Conservation (phyloP, 2,113 vertebrate genomes). For the Procapra przewalskii region DNA sequence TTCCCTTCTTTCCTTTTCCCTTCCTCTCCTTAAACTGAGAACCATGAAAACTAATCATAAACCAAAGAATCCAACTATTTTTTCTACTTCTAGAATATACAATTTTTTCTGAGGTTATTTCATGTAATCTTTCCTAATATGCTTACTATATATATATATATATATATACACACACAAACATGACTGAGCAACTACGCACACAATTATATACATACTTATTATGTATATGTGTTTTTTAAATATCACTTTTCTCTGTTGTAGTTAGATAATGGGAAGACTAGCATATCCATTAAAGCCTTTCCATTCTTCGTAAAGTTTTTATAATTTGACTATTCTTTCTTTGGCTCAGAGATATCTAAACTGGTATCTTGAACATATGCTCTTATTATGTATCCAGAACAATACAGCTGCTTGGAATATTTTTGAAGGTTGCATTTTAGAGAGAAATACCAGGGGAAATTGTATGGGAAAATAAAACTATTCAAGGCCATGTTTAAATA, state of each 20-base stretch:
- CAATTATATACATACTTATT: not conserved
- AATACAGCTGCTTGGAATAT: not conserved
- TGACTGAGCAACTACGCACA: not conserved
- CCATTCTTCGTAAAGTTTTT: not conserved
- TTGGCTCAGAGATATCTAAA: not conserved
- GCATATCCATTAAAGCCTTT: not conserved
- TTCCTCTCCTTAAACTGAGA: not conserved
- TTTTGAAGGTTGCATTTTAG: not conserved
- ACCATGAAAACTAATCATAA: not conserved
- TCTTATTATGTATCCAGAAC: not conserved
- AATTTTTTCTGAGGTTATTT: not conserved
- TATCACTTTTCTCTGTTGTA: not conserved
- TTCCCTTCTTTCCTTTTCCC: not conserved
- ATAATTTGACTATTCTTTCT: not conserved
- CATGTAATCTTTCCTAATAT: not conserved
- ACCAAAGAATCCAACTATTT: not conserved
- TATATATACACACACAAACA: not conserved
- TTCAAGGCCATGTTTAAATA: conserved; percentile 46
- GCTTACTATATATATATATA: not conserved
- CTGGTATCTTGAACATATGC: not conserved
- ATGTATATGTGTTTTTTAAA: not conserved
- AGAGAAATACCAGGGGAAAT: conserved; percentile 33
- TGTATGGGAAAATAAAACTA: conserved; percentile 49
- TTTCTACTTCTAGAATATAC: not conserved
- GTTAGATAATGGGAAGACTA: not conserved